These are phyloP conservation scores for Zaprionus nigranus DNA, from an alignment of 1,140 invertebrate species.

Conservation along the genomic window DNA sequence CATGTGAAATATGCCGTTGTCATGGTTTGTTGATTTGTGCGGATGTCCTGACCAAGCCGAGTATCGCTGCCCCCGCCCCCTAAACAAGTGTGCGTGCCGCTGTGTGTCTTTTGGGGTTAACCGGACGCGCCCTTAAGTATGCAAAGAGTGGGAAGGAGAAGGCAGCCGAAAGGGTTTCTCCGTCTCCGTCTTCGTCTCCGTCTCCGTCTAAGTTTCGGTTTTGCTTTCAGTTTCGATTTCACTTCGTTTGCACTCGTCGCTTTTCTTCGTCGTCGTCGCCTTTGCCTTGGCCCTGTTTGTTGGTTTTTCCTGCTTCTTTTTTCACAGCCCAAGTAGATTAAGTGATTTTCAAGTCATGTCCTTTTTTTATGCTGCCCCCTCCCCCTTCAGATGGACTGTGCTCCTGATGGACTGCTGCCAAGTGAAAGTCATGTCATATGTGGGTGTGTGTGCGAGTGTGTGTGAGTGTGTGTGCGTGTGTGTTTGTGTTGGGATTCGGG, in stretches of 20 bases:
- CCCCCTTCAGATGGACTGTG: not conserved
- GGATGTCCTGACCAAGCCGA: slow-evolving; percentile 61
- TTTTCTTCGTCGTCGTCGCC: not conserved
- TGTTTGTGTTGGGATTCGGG: slow-evolving; percentile 37
- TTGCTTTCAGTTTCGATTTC: slow-evolving; percentile 56
- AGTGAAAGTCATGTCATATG: slow-evolving; percentile 76
- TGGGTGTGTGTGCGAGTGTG: slow-evolving; percentile 35
- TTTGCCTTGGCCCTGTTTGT: slow-evolving; percentile 19
- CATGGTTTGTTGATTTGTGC: slow-evolving; percentile 77
- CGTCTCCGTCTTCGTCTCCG: slow-evolving; percentile 40
- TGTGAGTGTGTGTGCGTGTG: slow-evolving; percentile 24
- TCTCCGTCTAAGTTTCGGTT: slow-evolving; percentile 37
- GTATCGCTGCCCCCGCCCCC: not conserved
- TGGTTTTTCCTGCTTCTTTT: slow-evolving; percentile 32
- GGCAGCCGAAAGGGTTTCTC: slow-evolving; percentile 44
- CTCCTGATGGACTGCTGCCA: slow-evolving; percentile 76
- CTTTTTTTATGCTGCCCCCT: slow-evolving; percentile 50
- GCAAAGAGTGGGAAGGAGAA: not conserved
- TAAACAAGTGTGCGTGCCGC: not conserved
- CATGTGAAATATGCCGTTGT: slow-evolving; percentile 81
- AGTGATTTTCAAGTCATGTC: slow-evolving; percentile 82
- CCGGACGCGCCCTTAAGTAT: slow-evolving; percentile 55
- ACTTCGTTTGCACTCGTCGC: slow-evolving; percentile 34
- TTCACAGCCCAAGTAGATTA: slow-evolving; percentile 70
- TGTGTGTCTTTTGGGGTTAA: slow-evolving; percentile 44